These are phyloP conservation scores for Lepisosteus oculatus DNA, from an alignment of 2,113 vertebrate species.

Conservation along the genomic window DNA sequence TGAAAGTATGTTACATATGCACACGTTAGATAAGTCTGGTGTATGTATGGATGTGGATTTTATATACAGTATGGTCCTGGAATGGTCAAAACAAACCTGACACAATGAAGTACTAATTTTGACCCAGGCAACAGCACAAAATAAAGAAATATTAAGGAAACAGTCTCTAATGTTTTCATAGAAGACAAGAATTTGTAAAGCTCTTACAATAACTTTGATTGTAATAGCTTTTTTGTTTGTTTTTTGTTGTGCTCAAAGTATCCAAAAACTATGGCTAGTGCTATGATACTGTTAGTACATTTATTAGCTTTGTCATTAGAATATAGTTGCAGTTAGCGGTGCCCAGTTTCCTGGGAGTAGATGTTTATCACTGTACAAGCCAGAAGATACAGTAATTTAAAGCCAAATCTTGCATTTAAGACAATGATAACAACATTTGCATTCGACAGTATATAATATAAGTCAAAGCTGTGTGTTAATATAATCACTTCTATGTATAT, in stretches of 20 bases:
- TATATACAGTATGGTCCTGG: no score
- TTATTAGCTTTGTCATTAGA: conserved; percentile 22
- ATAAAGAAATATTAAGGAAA: neutral
- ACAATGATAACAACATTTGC: conserved; percentile 25
- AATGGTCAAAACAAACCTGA: neutral
- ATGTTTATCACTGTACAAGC: conserved; percentile 13
- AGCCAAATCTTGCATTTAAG: conserved; percentile 30
- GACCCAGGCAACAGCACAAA: neutral
- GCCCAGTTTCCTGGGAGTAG: conserved; percentile 8
- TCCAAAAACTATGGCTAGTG: conserved; percentile 22
- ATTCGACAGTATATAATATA: conserved; percentile 15
- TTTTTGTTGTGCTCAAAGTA: conserved; percentile 31
- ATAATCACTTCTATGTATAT: neutral
- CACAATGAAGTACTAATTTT: no score
- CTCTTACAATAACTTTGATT: conserved; percentile 25
- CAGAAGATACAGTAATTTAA: conserved; percentile 24
- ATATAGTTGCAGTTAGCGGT: conserved; percentile 26
- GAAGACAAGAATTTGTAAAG: conserved; percentile 25
- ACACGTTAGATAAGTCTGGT: conserved; percentile 1
- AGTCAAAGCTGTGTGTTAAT: conserved; percentile 12
- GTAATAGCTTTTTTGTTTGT: conserved; percentile 16
- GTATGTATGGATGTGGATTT: no score
- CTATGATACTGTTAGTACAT: conserved; percentile 28
- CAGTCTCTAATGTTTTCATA: neutral
- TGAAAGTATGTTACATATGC: conserved; percentile 1